These are phyloP conservation scores for Drosophila testacea DNA, from an alignment of 2,888 invertebrate species.

Conservation along the genomic window DNA sequence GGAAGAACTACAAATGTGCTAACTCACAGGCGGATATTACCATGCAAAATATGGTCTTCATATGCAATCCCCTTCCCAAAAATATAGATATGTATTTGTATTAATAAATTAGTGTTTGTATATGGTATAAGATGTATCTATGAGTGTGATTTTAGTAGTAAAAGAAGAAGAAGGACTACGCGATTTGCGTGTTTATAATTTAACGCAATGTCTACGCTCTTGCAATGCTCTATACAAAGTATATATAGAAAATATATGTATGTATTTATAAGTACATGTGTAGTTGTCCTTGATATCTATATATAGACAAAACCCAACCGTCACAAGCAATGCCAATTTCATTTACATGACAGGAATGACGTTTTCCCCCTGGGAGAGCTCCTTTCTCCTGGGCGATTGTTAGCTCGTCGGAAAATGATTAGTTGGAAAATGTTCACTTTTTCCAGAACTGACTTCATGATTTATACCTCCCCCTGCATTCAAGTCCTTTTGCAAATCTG, in stretches of 20 bases:
- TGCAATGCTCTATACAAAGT: conserved; percentile 10
- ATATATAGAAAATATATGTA: background rate
- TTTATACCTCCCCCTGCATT: conserved; percentile 5
- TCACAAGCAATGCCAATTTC: conserved; percentile 59
- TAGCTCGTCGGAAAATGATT: conserved; percentile 26
- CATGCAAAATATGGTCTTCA: conserved; percentile 19
- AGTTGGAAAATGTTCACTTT: conserved; percentile 22
- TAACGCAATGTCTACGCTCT: conserved; percentile 59
- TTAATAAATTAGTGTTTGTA: conserved; percentile 14
- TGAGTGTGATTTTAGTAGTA: conserved; percentile 10
- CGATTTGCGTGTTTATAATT: conserved; percentile 64
- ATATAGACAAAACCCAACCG: conserved; percentile 51
- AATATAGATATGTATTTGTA: background rate
- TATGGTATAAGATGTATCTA: conserved; percentile 4
- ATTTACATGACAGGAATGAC: conserved; percentile 53
- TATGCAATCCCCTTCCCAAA: conserved; percentile 39
- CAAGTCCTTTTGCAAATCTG: background rate
- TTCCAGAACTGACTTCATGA: conserved; percentile 5
- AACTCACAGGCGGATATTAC: conserved; percentile 46
- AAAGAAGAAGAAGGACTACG: conserved; percentile 37
- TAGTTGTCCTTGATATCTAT: conserved; percentile 65
- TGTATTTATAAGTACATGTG: conserved; percentile 5
- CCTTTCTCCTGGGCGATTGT: conserved; percentile 1
- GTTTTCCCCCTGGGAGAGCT: conserved; percentile 20
- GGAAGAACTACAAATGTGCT: conserved; percentile 45